Conservation (phyloP, 2,113 vertebrate genomes). For the Pterocles orientalis region DNA sequence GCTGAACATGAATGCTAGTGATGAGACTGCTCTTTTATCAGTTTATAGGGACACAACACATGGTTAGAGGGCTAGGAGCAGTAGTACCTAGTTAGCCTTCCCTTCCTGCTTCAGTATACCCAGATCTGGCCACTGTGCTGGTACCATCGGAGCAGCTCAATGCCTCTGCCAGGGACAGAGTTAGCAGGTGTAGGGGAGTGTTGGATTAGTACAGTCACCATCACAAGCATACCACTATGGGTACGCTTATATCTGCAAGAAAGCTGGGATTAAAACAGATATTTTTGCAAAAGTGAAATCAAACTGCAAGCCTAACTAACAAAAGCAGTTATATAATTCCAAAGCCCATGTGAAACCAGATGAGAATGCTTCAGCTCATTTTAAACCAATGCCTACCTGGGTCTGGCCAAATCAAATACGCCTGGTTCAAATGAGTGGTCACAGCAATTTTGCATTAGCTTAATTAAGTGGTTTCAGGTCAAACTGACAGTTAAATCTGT, state of each 20-base stretch:
- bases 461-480: background rate
- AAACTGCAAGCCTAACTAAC: background rate
- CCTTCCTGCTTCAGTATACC: background rate
- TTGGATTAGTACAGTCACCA: background rate
- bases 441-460: background rate
- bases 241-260: background rate
- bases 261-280: background rate
- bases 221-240: background rate
- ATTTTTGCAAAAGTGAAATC: background rate
- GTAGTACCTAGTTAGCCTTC: background rate
- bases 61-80: background rate
- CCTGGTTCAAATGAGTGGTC: background rate
- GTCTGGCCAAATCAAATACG: background rate
- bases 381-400: background rate
- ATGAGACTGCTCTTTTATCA: background rate
- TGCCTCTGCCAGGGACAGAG: background rate
- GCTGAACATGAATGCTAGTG: background rate
- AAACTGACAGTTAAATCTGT: background rate
- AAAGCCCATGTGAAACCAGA: background rate
- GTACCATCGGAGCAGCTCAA: background rate
- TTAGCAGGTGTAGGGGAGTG: background rate
- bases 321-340: background rate
- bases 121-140: fast-evolving
- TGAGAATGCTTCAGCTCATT: background rate
- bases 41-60: fast-evolving